Conservation (phyloP, 2,113 vertebrate genomes). For the Corythaixoides concolor region DNA sequence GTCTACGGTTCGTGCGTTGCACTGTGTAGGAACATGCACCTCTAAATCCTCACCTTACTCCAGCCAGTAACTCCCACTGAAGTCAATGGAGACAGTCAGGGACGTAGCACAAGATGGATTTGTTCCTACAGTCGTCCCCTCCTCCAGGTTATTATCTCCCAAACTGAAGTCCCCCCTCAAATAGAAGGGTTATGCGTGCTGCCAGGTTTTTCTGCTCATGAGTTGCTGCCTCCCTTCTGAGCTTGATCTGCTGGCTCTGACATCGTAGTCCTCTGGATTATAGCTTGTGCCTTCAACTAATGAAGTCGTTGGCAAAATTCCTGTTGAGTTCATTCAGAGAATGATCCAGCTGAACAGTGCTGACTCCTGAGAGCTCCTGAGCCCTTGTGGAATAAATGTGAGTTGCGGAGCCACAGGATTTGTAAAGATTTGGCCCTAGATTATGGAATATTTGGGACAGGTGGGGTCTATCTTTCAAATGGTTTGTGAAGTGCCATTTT, state of each 20-base stretch:
- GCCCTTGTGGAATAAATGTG: not conserved
- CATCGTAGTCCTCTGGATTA: not conserved
- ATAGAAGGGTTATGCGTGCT: not conserved
- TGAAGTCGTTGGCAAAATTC: conserved; percentile 5
- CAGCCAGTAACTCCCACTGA: not conserved
- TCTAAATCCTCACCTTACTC: not conserved
- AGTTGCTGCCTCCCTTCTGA: not conserved
- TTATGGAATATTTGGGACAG: not conserved
- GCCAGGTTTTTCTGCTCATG: not conserved
- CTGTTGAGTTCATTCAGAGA: not conserved
- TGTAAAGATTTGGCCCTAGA: not conserved
- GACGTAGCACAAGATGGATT: not conserved
- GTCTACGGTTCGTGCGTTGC: not conserved
- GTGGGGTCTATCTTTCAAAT: not conserved
- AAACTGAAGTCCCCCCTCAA: not conserved
- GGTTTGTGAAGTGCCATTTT: not conserved
- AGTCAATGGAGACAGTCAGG: not conserved
- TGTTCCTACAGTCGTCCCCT: not conserved
- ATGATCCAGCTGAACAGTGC: not conserved
- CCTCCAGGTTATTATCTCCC: not conserved
- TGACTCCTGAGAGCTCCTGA: not conserved
- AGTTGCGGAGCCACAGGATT: not conserved
- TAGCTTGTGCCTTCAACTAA: not conserved
- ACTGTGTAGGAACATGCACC: not conserved
- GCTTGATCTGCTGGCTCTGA: not conserved